A percentile compares a stretch with the other conserved stretches of the same genome.
Conservation (phyloP, 2,113 vertebrate species). For the Dolichotis patagonum region DNA sequence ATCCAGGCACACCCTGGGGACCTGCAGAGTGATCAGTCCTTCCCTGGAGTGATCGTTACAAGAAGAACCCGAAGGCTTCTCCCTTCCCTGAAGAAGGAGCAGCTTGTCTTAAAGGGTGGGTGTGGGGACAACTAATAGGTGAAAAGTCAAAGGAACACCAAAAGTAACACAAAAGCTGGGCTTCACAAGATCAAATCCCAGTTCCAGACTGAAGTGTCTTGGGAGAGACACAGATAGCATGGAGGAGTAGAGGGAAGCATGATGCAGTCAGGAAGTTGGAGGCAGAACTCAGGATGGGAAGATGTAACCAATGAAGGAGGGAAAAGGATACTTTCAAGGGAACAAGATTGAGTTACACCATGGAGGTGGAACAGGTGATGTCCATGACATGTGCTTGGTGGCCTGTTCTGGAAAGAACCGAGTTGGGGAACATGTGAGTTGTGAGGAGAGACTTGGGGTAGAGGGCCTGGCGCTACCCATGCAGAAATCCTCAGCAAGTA, state of each 20-base stretch:
- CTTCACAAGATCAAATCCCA: background rate
- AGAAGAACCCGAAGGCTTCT: background rate
- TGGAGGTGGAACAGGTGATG: background rate
- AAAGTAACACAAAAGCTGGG: background rate
- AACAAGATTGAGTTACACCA: background rate
- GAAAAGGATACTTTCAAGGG: background rate
- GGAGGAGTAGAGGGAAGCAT: background rate
- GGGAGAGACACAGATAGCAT: background rate
- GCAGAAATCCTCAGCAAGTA: background rate
- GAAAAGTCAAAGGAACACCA: background rate
- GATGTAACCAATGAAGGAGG: background rate
- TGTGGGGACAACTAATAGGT: background rate
- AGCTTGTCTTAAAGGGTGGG: rapidly evolving
- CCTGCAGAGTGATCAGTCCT: background rate
- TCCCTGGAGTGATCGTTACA: rapidly evolving
- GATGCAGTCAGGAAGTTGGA: background rate
- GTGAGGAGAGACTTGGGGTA: background rate
- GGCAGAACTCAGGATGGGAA: background rate
- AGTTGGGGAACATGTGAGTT: background rate
- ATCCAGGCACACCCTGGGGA: background rate
- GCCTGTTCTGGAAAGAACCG: background rate
- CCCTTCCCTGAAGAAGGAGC: background rate
- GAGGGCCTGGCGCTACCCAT: background rate
- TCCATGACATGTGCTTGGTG: background rate
- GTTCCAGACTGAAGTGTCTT: background rate